A percentile compares a stretch with the other conserved stretches of the same genome.
Evolutionary conservation across 2,113 vertebrate species (phyloP).

Genomic region (Chamaetylas fuelleborni): DNA sequence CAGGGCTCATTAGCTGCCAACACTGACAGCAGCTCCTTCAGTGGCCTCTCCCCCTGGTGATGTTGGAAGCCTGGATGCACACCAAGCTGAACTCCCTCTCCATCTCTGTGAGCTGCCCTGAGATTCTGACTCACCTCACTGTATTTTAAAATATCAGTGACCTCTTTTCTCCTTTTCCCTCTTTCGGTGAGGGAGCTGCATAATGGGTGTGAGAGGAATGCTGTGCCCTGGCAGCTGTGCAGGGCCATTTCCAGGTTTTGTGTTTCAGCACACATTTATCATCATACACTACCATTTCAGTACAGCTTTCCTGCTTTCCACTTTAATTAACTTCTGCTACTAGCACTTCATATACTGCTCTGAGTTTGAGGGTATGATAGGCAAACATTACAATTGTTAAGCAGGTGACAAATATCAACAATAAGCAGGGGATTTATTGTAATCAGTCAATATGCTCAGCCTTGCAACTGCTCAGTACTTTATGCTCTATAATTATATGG

Average conservation of each 20-base stretch:
- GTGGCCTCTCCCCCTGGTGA: background rate
- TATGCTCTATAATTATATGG: conserved; percentile 72
- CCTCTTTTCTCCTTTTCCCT: background rate
- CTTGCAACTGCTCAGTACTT: conserved; percentile 67
- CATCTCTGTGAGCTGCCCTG: background rate
- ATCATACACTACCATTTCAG: background rate
- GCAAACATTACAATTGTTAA: conserved; percentile 60
- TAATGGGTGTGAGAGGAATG: background rate
- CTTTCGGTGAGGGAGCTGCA: background rate
- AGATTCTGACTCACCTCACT: background rate
- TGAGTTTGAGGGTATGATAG: conserved; percentile 6
- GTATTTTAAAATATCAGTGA: background rate
- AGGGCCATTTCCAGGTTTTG: background rate
- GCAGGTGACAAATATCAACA: conserved; percentile 71
- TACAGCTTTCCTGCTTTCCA: background rate
- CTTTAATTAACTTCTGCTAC: conserved; percentile 16
- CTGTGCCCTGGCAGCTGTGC: background rate
- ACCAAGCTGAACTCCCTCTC: background rate
- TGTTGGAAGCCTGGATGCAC: background rate
- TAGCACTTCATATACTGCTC: background rate
- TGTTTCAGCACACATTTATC: background rate
- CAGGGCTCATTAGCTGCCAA: conserved; percentile 28
- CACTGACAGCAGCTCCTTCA: background rate
- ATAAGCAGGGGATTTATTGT: conserved; percentile 65
- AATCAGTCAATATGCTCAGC: conserved; percentile 71